Conservation (phyloP, 2,888 invertebrate genomes). For the Cephus nigrinus region DNA sequence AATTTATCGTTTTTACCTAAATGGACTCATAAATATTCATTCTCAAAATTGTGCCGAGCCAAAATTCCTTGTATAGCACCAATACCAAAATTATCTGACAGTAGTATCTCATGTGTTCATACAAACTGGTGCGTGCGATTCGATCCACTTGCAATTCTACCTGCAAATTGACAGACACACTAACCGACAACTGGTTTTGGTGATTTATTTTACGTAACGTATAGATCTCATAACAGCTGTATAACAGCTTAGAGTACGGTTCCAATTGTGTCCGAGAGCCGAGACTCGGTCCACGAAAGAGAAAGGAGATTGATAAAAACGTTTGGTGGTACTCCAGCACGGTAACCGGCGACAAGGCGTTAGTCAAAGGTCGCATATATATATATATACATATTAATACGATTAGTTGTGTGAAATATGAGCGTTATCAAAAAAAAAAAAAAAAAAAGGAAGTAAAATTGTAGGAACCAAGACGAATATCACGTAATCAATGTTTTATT, state of each 20-base stretch:
- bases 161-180: background rate
- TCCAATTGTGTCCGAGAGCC: constrained; percentile 3
- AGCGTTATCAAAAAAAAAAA: background rate
- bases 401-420: background rate
- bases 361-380: constrained; percentile 13
- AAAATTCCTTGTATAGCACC: background rate
- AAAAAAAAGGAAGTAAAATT: background rate
- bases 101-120: no score
- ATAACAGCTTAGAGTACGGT: constrained; percentile 1
- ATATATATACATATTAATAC: background rate
- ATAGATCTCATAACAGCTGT: background rate
- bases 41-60: background rate
- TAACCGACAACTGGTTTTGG: background rate
- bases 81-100: background rate
- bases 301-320: constrained; percentile 27
- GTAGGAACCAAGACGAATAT: background rate
- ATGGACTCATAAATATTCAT: background rate
- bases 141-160: background rate
- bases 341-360: constrained; percentile 2
- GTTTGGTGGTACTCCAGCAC: constrained; percentile 3
- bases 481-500: constrained; percentile 4
- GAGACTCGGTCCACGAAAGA: constrained; percentile 19
- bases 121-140: no score
- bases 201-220: constrained; percentile 1
- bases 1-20: background rate